Evolutionary conservation across 2,888 invertebrate species (phyloP), one percentile per base, ranked within the genome.

Genomic region (Seira musarum): DNA sequence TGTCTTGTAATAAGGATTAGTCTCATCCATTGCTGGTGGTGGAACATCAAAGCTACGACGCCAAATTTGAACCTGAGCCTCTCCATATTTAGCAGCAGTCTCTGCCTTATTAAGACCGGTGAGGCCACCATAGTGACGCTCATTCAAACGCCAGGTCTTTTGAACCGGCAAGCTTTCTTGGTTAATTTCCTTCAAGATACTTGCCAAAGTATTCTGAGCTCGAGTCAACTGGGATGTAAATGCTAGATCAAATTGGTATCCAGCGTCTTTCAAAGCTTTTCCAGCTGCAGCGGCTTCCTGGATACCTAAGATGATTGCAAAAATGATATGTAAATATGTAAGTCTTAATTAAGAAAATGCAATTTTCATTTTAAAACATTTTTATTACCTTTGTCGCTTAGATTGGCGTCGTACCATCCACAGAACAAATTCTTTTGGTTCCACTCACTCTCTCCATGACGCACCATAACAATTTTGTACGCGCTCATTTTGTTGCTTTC

Each of bases 51-150:
- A 96, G 86, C 95, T 94, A 81, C 96, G 92, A 84, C 96, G 92
- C 96, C 96, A 96, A 87, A 94, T 93, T 89, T 94, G 93, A 8
- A 96, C 95, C 91, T 95, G 94, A 67, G 93, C 93, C 88, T 95
- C 95, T 13, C 96, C 96, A 89, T 94, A 96, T 88, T 94, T 94
- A 71, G 93, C 93, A 68, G 95, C 95, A 21, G 95, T 94, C 89
- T 95, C 94, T 0, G 94, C 92, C 88, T 96, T 96, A 88, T 96
- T 94, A 81, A 94, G 91, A 1, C 96, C 96, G 13, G 95, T 96
- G 5, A 96, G 91, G 57, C 94, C 94, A 69, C 96, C 96, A 87
- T 96, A 96, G 88, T 96, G 96, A 80, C 96, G 92, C 89, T 96
- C 96, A 87, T 96, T 96, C 30, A 96, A 90, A 15, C 95, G 91